These are phyloP conservation scores for Lacerta viridis DNA, from an alignment of 2,797 vertebrate genomes.

Conservation along the genomic window DNA sequence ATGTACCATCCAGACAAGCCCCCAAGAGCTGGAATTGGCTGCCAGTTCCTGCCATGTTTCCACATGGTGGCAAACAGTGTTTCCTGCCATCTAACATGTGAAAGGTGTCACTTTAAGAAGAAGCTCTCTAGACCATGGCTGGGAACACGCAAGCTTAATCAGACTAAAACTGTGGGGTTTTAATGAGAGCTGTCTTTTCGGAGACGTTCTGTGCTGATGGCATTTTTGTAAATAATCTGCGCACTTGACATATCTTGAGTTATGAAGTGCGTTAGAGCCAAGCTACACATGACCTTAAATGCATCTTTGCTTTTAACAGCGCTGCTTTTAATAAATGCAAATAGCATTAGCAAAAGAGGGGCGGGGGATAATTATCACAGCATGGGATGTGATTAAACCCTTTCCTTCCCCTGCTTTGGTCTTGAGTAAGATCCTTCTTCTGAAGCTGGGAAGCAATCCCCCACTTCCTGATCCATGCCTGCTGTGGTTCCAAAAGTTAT, in stretches of 20 bases:
- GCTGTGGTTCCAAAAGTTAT: not conserved
- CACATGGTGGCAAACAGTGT: not conserved
- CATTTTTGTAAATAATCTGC: constrained; percentile 3
- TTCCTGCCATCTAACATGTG: not conserved
- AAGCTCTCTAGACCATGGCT: not conserved
- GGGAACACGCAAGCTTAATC: not conserved
- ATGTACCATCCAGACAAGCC: not conserved
- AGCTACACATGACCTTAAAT: not conserved
- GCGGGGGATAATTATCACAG: not conserved
- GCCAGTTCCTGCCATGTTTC: not conserved
- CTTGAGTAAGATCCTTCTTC: too few species aligned
- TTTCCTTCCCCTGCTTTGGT: not conserved
- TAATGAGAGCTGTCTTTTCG: not conserved
- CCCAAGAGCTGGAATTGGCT: not conserved
- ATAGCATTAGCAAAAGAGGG: not conserved
- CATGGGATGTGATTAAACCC: not conserved
- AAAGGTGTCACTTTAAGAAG: not conserved
- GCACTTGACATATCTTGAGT: constrained; percentile 13
- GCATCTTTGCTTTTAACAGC: not conserved
- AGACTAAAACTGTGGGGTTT: constrained; percentile 3
- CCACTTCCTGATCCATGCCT: not conserved
- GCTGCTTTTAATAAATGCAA: not conserved
- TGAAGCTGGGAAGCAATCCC: not conserved
- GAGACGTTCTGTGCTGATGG: constrained; percentile 1
- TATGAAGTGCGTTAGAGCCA: not conserved